phyloP scores from a whole-genome alignment of 1,140 invertebrate genomes.

The Zaprionus taronus region DNA sequence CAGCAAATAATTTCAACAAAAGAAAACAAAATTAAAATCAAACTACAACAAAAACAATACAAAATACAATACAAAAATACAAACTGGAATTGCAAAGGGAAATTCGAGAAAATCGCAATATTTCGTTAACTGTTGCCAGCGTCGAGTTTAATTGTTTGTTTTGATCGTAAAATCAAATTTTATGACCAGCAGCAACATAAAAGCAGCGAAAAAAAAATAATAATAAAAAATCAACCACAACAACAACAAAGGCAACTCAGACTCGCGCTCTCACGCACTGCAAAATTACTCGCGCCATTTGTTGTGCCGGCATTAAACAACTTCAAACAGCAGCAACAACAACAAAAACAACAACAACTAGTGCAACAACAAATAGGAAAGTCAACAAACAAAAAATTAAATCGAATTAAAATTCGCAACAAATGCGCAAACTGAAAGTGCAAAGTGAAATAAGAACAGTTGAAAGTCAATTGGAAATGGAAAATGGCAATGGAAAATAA shows the following conservation, averaged over 20 bases:
- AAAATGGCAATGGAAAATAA: constrained; percentile 11
- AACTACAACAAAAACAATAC: constrained; percentile 23
- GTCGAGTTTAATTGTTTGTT: constrained; percentile 84
- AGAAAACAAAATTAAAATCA: constrained; percentile 2
- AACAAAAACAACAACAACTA: not conserved
- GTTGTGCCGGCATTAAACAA: constrained; percentile 64
- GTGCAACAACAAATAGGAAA: constrained; percentile 44
- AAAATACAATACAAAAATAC: not conserved
- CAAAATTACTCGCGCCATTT: constrained; percentile 58
- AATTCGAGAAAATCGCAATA: constrained; percentile 59
- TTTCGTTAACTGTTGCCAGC: constrained; percentile 79
- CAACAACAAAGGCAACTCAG: constrained; percentile 33
- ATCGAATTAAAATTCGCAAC: constrained; percentile 5
- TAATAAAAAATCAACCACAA: constrained; percentile 47
- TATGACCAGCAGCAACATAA: constrained; percentile 83
- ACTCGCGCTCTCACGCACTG: constrained; percentile 53
- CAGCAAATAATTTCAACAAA: constrained; percentile 4
- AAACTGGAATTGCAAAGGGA: not conserved
- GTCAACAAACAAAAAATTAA: constrained; percentile 16
- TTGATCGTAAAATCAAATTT: constrained; percentile 84
- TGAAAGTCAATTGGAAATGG: not conserved
- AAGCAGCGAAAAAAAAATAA: constrained; percentile 53
- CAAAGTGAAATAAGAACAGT: constrained; percentile 18
- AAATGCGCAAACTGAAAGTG: constrained; percentile 3
- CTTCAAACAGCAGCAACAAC: constrained; percentile 28